A percentile compares a stretch with the other conserved stretches of the same genome.
Evolutionary conservation across 2,113 vertebrate species (phyloP).

Genomic region (Charina bottae): DNA sequence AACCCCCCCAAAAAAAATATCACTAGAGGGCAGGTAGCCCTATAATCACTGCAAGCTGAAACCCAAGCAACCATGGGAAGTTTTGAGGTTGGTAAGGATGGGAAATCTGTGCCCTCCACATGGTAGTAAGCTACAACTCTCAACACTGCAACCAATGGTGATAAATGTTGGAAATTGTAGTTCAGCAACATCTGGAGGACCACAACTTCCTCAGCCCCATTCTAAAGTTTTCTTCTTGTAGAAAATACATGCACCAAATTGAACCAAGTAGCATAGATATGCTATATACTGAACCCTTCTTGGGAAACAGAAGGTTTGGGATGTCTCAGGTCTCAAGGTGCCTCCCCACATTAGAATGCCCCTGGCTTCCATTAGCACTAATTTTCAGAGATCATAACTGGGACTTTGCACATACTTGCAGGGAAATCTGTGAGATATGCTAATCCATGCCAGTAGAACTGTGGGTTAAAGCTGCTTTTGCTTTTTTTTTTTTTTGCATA

Average conservation of each 20-base stretch:
- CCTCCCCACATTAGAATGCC: background rate
- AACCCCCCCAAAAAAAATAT: background rate
- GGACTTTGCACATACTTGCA: background rate
- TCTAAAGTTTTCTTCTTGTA: background rate
- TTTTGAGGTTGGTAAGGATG: background rate
- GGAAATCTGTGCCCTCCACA: background rate
- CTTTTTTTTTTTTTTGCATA: background rate
- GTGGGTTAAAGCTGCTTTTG: background rate
- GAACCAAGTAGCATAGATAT: background rate
- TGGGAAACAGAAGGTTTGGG: background rate
- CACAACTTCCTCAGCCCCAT: background rate
- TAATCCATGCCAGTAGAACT: background rate
- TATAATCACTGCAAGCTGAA: background rate
- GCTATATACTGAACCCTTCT: background rate
- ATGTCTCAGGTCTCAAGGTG: background rate
- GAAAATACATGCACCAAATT: background rate
- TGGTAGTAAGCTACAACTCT: background rate
- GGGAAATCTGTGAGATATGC: background rate
- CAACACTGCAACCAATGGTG: background rate
- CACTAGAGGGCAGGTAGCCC: background rate
- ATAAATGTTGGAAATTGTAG: background rate
- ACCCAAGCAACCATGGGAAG: background rate
- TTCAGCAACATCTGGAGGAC: background rate
- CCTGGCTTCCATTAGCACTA: background rate
- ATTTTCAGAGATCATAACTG: background rate